Evolutionary conservation across 2,888 invertebrate species (phyloP), one percentile per base, ranked within the genome.

Genomic region (Macrosiphum euphorbiae): DNA sequence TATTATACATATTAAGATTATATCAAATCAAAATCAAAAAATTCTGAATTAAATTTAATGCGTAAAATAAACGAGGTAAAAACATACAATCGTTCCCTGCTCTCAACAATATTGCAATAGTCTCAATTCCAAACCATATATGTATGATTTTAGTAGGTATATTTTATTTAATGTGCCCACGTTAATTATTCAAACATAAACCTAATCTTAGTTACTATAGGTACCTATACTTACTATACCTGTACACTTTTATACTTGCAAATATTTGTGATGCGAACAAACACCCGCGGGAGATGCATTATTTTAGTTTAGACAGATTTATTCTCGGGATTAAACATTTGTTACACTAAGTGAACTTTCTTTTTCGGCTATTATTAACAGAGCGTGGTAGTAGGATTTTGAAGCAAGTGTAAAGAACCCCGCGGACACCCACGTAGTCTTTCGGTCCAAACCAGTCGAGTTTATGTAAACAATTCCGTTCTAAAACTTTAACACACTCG

Each of bases 401-500:
- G 28, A 78, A 78, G 78, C 8, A 61, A 58, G 41, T 55, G 35
- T 85, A 84, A 85, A 91, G 41, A 92, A 88, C 52, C 28, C 47
- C 50, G 44, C 88, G 88, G 78, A 92, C 92, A 92, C 92, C 92
- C 92, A 92, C 92, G 92, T 92, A 47, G 92, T 52, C 11, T 89
- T 88, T 84, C 55, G 84, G 11, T 55, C n/a, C 50, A 52, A 35
- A 58, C 55, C 88, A 78, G 88, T 52, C 61, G 88, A 78, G 89
- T 89, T 88, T 84, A 26, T 88, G 92, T 92, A 92, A 92, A 92
- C 92, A 92, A 44, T 92, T 55, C 47, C 91, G 61, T 86, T 86
- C 47, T 61, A 86, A 86, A 91, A 91, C 44, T 86, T 85, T 91
- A 41, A 91, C 91, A 55, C 91, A n/a, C 16, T 16, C 86, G 26